Evolutionary conservation across 2,888 invertebrate species (phyloP).

Genomic region (Myathropa florea): DNA sequence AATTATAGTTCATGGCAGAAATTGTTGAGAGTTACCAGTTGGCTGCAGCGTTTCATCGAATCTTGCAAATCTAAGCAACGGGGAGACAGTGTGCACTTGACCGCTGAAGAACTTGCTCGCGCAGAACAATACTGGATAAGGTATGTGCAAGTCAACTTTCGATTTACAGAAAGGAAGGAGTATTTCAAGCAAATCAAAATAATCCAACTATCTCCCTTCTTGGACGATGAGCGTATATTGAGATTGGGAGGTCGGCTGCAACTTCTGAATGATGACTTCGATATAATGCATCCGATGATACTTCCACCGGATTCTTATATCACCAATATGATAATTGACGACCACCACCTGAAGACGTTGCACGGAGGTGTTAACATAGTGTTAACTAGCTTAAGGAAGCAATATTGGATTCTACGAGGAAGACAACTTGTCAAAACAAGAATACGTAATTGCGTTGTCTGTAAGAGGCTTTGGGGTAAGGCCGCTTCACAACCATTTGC

Average conservation of each 20-base stretch:
- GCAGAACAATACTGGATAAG: background rate
- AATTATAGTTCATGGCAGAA: no score
- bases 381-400: no score
- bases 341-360: background rate
- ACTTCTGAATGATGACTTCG: background rate
- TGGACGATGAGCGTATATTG: background rate
- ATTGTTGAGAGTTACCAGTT: no score
- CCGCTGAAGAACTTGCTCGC: background rate
- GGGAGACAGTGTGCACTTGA: background rate
- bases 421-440: background rate
- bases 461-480: background rate
- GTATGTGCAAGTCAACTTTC: background rate
- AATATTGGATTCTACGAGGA: background rate
- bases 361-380: no score
- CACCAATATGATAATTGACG: background rate
- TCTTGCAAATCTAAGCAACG: background rate
- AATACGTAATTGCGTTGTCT: background rate
- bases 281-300: background rate
- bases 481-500: background rate
- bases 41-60: no score
- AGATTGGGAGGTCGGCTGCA: background rate
- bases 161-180: background rate
- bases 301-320: background rate
- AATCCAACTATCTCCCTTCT: background rate
- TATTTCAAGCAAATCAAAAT: background rate